Percentiles rank a stretch among this genome's conserved stretches.
Conservation (phyloP, 2,113 vertebrate species). For the Brienomyrus longianalis region DNA sequence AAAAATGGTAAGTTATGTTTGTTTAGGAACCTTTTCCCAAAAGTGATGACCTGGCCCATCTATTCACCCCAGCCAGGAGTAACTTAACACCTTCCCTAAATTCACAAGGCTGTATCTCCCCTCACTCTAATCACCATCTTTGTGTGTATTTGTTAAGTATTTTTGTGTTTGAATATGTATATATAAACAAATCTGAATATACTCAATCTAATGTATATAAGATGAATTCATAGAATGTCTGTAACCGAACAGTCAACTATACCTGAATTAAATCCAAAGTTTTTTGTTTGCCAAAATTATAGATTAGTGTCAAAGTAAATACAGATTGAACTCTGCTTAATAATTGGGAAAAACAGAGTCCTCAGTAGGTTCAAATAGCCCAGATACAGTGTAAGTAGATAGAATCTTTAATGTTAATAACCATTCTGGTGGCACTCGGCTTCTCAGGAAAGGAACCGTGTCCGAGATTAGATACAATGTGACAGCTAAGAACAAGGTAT, state of each 20-base stretch:
- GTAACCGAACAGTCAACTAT: not conserved
- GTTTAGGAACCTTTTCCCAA: not conserved
- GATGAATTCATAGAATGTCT: not conserved
- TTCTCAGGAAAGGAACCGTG: not conserved
- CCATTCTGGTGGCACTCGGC: not conserved
- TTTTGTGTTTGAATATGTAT: not conserved
- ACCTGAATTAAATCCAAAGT: not conserved
- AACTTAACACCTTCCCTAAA: not conserved
- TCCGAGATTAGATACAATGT: not conserved
- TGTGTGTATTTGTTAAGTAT: not conserved
- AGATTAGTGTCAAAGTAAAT: not conserved
- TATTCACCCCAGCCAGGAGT: not conserved
- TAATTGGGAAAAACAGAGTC: not conserved
- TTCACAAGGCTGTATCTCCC: not conserved
- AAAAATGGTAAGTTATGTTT: constrained; percentile 8
- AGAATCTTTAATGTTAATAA: not conserved
- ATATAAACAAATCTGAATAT: not conserved
- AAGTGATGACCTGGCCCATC: not conserved
- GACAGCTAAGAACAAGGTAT: not conserved
- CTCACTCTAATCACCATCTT: not conserved
- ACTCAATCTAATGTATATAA: not conserved
- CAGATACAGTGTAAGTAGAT: not conserved
- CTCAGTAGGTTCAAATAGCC: not conserved
- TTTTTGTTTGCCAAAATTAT: not conserved
- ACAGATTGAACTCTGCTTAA: not conserved